Conservation (phyloP, 2,797 vertebrate genomes). For the Scomberomorus guttatus region DNA sequence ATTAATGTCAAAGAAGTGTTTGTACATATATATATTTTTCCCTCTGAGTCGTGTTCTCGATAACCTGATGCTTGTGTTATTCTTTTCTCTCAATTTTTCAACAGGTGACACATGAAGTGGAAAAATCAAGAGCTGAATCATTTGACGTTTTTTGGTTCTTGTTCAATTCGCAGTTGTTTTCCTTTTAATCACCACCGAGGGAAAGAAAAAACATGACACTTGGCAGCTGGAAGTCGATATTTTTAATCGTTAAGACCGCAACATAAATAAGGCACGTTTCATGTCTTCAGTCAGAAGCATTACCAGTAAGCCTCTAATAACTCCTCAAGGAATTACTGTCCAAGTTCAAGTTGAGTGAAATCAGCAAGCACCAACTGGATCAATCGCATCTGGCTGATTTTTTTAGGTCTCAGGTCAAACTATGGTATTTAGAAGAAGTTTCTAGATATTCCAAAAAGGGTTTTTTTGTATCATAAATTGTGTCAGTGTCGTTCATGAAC, state of each 20-base stretch:
- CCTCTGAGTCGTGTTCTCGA: conserved; percentile 30
- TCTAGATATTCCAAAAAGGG: background rate
- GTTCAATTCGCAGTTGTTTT: conserved; percentile 63
- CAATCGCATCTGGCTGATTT: background rate
- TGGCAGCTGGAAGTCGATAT: conserved; percentile 56
- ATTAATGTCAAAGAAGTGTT: conserved; percentile 45
- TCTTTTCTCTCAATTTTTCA: conserved; percentile 56
- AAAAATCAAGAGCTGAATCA: conserved; percentile 52
- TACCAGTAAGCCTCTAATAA: conserved; percentile 12
- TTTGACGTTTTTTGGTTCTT: conserved; percentile 57
- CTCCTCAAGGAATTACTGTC: conserved; percentile 6
- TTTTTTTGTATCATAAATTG: background rate
- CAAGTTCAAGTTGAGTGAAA: background rate
- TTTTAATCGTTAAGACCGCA: conserved; percentile 32
- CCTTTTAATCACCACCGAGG: conserved; percentile 51
- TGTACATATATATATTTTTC: conserved; percentile 36
- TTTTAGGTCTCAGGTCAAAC: background rate
- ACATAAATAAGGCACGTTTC: conserved; percentile 33
- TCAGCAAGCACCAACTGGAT: background rate
- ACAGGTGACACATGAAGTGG: conserved; percentile 53
- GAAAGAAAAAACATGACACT: conserved; percentile 51
- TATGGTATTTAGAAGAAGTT: background rate
- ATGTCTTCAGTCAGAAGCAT: conserved; percentile 34
- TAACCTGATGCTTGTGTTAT: conserved; percentile 57
- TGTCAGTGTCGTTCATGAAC: background rate